These are phyloP conservation scores for Parazoanthus darwini DNA, from an alignment of 92 coral and sea anemone species.

Conservation along the genomic window DNA sequence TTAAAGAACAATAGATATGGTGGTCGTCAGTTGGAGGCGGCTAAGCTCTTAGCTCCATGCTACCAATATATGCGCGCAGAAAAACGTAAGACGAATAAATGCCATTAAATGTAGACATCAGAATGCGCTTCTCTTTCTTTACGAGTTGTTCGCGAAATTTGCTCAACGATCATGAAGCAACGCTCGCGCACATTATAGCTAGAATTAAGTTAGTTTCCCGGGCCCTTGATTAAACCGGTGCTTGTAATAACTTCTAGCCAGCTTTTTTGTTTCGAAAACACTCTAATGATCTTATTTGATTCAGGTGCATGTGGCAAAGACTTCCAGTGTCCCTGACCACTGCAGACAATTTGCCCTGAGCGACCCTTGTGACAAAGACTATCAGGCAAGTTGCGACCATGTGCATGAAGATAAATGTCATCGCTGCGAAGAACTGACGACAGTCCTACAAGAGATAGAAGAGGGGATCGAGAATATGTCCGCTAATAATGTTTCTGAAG, in stretches of 20 bases:
- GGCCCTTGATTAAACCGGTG: conserved; percentile 30
- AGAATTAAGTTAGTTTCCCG: conserved; percentile 18
- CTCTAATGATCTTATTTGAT: conserved; percentile 36
- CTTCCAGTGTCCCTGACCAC: conserved; percentile 59
- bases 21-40: conserved; percentile 16
- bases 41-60: conserved; percentile 6
- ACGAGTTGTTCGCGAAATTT: conserved; percentile 11
- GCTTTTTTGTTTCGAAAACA: conserved; percentile 29
- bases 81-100: conserved; percentile 16
- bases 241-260: conserved; percentile 39
- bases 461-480: conserved; percentile 43
- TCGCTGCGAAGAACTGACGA: conserved; percentile 43
- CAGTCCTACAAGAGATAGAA: conserved; percentile 48
- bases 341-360: conserved; percentile 62
- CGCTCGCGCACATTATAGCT: conserved; percentile 38
- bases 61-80: conserved; percentile 9
- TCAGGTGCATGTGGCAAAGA: conserved; percentile 68
- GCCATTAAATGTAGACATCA: conserved; percentile 12
- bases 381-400: conserved; percentile 51
- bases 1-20: conserved; percentile 14
- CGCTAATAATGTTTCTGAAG: conserved; percentile 49
- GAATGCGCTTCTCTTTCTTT: neutral
- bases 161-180: conserved; percentile 24
- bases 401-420: conserved; percentile 55
- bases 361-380: conserved; percentile 54